These are phyloP conservation scores for Sminthurides bifidus DNA, from an alignment of 1,140 invertebrate genomes.

Conservation along the genomic window DNA sequence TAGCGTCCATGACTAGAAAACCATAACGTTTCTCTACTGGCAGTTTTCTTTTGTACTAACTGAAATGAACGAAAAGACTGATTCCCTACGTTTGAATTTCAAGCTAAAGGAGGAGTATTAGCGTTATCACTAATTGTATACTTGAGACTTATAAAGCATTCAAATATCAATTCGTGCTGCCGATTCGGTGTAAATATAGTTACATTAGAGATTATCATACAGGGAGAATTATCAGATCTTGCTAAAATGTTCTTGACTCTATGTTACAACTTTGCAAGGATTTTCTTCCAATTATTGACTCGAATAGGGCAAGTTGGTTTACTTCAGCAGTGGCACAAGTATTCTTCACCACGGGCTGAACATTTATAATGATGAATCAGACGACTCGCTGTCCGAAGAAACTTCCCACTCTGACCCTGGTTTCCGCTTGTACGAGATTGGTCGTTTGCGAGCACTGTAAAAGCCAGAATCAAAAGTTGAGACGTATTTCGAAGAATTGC, in stretches of 20 bases:
- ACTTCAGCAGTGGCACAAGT: background rate
- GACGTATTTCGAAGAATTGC: background rate
- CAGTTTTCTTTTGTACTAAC: too few relatives aligned
- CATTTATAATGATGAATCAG: background rate
- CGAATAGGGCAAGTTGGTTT: background rate
- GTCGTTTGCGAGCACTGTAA: constrained; percentile 72
- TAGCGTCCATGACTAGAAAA: too few relatives aligned
- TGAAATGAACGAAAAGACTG: too few relatives aligned
- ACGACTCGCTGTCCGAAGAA: constrained; percentile 14
- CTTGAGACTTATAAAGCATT: too few relatives aligned
- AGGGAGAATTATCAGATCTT: background rate
- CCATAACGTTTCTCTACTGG: too few relatives aligned
- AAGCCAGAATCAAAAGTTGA: constrained; percentile 19
- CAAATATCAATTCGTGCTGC: too few relatives aligned
- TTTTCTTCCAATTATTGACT: background rate
- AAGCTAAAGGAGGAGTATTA: too few relatives aligned
- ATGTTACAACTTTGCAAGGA: background rate
- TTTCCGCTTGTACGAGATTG: constrained; percentile 69
- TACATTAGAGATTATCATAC: background rate
- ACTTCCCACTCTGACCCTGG: constrained; percentile 23
- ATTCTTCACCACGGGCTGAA: background rate
- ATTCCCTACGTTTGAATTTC: too few relatives aligned
- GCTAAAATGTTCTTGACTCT: background rate
- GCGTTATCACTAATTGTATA: too few relatives aligned
- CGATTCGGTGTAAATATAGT: too few relatives aligned